A percentile compares a stretch with the other conserved stretches of the same genome.
These are phyloP conservation scores for Scaptomyza montana DNA, from an alignment of 1,140 invertebrate genomes.

Conservation along the genomic window DNA sequence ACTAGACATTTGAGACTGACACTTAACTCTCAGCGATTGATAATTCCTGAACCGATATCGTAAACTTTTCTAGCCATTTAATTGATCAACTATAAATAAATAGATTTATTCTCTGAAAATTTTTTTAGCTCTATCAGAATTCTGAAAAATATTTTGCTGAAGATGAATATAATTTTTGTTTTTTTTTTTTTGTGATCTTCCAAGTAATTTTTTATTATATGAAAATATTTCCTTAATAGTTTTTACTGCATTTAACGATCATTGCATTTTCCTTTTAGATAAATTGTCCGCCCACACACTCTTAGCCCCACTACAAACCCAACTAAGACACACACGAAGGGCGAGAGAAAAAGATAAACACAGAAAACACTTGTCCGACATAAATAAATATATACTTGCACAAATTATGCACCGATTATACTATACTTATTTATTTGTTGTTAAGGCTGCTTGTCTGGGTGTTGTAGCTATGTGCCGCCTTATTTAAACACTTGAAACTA, in stretches of 20 bases:
- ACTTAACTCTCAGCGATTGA: constrained; percentile 38
- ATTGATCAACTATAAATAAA: no score
- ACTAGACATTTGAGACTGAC: constrained; percentile 45
- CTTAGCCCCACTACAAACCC: no score
- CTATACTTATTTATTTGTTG: constrained; percentile 41
- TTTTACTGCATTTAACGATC: no score
- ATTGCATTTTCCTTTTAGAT: no score
- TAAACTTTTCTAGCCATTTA: neutral
- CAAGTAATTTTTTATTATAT: no score
- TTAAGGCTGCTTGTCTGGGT: constrained; percentile 39
- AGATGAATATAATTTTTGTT: no score
- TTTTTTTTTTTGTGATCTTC: no score
- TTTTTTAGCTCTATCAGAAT: no score
- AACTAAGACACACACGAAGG: neutral
- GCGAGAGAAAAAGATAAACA: constrained; percentile 13
- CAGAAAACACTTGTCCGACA: constrained; percentile 48
- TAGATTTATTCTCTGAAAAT: no score
- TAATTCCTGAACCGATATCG: constrained; percentile 6
- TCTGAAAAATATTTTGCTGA: no score
- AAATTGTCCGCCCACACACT: no score
- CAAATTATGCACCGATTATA: constrained; percentile 76
- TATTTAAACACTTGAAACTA: constrained; percentile 73
- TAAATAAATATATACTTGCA: constrained; percentile 30
- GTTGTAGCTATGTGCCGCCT: constrained; percentile 38
- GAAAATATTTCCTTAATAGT: no score